Evolutionary conservation across 2,797 vertebrate genomes (phyloP).

Genomic region (Diplodus puntazzo): DNA sequence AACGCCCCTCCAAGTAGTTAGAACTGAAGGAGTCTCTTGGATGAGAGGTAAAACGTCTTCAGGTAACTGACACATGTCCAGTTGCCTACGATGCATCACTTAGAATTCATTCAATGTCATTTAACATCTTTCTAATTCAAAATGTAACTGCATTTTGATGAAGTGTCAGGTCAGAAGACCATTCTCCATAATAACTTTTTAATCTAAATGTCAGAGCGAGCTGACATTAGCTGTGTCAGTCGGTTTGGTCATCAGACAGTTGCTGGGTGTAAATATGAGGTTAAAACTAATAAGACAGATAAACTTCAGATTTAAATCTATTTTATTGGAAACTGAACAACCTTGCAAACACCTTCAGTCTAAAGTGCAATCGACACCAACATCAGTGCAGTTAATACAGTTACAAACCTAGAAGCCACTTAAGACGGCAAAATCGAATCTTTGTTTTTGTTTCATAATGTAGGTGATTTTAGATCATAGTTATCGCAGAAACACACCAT

Average conservation of each 20-base stretch:
- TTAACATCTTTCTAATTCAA: neutral
- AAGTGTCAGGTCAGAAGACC: neutral
- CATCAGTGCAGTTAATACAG: neutral
- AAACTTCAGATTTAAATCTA: neutral
- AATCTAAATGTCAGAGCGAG: neutral
- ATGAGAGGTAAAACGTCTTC: too few species aligned
- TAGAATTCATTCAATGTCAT: too few species aligned
- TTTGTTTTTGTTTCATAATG: neutral
- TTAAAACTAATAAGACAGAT: neutral
- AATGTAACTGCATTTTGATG: neutral
- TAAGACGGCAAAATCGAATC: neutral
- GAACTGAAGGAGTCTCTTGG: too few species aligned
- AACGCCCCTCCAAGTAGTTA: too few species aligned
- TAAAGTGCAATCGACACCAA: neutral
- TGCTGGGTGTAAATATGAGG: neutral
- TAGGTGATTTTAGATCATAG: neutral
- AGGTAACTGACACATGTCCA: too few species aligned
- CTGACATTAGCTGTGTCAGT: neutral
- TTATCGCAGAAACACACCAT: neutral
- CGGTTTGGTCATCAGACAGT: neutral
- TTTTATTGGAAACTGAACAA: neutral
- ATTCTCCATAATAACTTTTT: neutral
- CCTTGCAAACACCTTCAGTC: too few species aligned
- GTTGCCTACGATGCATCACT: too few species aligned
- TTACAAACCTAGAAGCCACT: neutral